Evolutionary conservation across 2,888 invertebrate species (phyloP).

Genomic region (Mechanitis mazaeus): DNA sequence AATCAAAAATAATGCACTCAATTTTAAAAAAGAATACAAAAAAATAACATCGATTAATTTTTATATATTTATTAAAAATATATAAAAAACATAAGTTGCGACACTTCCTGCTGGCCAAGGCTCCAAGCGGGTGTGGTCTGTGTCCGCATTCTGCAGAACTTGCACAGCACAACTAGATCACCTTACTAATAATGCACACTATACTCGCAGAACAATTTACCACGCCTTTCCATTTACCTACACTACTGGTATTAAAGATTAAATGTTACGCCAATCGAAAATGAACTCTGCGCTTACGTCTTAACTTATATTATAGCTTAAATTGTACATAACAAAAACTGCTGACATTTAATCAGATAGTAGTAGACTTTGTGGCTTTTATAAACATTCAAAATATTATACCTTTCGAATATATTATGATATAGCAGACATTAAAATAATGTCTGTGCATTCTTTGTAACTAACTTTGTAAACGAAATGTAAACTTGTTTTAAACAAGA

Average conservation of each 20-base stretch:
- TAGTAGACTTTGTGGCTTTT: slow-evolving; percentile 18
- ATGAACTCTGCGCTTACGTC: neutral
- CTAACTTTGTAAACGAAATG: too few relatives aligned
- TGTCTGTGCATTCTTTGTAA: too few relatives aligned
- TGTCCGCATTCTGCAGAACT: slow-evolving; percentile 69
- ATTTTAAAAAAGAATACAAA: neutral
- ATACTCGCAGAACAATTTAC: slow-evolving; percentile 36
- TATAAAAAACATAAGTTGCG: slow-evolving; percentile 38
- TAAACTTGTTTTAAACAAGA: neutral
- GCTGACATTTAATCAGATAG: slow-evolving; percentile 28
- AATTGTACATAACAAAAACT: slow-evolving; percentile 11
- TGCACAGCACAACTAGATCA: slow-evolving; percentile 64
- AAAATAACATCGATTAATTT: neutral
- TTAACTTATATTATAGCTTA: slow-evolving; percentile 8
- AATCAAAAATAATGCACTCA: too few relatives aligned
- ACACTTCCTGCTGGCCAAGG: slow-evolving; percentile 59
- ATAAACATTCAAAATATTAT: slow-evolving; percentile 6
- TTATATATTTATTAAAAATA: slow-evolving; percentile 6
- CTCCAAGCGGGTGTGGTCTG: slow-evolving; percentile 50
- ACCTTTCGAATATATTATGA: neutral
- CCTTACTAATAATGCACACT: slow-evolving; percentile 70
- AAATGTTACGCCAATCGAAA: slow-evolving; percentile 3
- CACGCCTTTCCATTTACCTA: slow-evolving; percentile 71
- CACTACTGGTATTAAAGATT: slow-evolving; percentile 17
- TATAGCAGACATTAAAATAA: neutral